Base-by-base conservation (phyloP, 2,888 invertebrate genomes). In the Orthosia gothica region DNA sequence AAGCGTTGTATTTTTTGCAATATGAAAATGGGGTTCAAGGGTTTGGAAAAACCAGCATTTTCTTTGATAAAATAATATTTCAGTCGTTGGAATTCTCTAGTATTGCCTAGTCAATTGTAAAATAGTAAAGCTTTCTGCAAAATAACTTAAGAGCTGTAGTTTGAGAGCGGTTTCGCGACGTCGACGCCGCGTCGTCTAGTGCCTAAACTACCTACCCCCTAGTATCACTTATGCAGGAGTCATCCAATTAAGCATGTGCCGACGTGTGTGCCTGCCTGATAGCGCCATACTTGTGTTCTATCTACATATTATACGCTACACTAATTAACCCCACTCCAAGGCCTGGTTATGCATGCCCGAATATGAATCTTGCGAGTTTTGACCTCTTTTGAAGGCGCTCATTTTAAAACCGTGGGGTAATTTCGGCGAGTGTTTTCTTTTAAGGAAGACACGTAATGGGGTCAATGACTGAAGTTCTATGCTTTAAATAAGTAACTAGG, bases 141-240 rank as follows among this genome's bases (percentile, higher is more conserved):
- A 85, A 87, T 85, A 85, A 87, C 70, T 58, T 54, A 75, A 76
- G 65, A 64, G 63, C 40, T 68, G 74, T 63, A 76, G 82, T 76
- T 79, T 58, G 57, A 72, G 71, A 79, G 79, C 74, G 72, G 79
- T 69, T 66, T 68, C 73, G 71, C 71, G 62, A 49, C 64, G 72
- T 58, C 61, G 59, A 55, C 64, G 54, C 26, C 16, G 52, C 61
- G 23, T 61, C 70, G 71, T 76, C 74, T 82, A 73, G 76, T 76
- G 69, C 70, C 79, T 76, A 80, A 84, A 81, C 74, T 84, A 81
- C 70, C 62, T 79, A 67, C 70, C 64, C 62, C 81, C 76, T 76
- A 72, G 76, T 84, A 87, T 90, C 87, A 89, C 84, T 88, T 90
- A 91, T 91, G 90, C 88, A 90, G 82, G 86, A 87, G 86, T 88